These are phyloP conservation scores for Loripinus fragilis DNA, from an alignment of 2,888 invertebrate species.

Conservation along the genomic window DNA sequence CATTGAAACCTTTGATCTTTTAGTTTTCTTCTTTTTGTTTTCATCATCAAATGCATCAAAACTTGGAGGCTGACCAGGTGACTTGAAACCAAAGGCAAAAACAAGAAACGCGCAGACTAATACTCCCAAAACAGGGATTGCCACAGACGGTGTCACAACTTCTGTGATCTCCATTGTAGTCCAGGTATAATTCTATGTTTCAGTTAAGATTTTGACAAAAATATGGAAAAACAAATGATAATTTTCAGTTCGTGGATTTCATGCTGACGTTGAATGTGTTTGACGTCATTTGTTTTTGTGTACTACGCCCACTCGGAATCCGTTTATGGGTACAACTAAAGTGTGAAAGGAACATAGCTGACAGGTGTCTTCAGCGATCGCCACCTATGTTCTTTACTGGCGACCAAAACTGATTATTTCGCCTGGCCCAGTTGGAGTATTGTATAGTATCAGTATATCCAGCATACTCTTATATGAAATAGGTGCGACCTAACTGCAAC, in stretches of 20 bases:
- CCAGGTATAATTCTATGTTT: background rate
- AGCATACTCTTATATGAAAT: no score
- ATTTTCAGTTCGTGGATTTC: slow-evolving; percentile 58
- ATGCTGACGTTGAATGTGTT: slow-evolving; percentile 77
- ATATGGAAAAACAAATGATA: slow-evolving; percentile 64
- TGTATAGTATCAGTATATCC: no score
- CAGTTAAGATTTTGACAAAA: slow-evolving; percentile 44
- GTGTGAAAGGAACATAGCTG: no score
- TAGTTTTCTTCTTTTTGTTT: slow-evolving; percentile 64
- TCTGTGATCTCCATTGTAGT: slow-evolving; percentile 78
- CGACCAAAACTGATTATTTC: no score
- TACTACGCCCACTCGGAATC: slow-evolving; percentile 20
- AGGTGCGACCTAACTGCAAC: no score
- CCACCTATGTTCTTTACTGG: no score
- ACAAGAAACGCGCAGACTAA: slow-evolving; percentile 90
- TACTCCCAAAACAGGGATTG: slow-evolving; percentile 87
- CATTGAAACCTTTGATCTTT: slow-evolving; percentile 68
- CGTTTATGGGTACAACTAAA: no score
- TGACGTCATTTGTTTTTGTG: slow-evolving; percentile 70
- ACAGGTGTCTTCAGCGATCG: no score
- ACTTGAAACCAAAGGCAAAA: slow-evolving; percentile 91
- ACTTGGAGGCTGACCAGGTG: slow-evolving; percentile 89
- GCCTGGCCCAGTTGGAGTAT: no score
- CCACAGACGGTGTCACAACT: slow-evolving; percentile 84
- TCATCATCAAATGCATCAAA: slow-evolving; percentile 77